Evolutionary conservation across 1,140 invertebrate species (phyloP).

Genomic region (Gonatopus flavifemur): DNA sequence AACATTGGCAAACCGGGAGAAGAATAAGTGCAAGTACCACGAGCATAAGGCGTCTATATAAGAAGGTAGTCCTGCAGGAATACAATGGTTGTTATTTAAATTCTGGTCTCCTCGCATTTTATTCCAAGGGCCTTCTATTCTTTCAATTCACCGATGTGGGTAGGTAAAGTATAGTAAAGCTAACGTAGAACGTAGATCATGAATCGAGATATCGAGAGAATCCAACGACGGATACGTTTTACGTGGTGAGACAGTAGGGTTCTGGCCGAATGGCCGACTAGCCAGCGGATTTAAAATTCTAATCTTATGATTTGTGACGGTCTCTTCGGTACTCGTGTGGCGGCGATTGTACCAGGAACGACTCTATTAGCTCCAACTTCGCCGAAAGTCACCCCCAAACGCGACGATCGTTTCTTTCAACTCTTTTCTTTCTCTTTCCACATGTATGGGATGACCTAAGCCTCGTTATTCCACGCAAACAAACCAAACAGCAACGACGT

Average conservation of each 20-base stretch:
- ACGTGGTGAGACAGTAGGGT: conserved; percentile 29
- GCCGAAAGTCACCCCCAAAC: conserved; percentile 34
- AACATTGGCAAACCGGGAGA: too few relatives aligned
- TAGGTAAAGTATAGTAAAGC: too few relatives aligned
- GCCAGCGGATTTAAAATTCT: conserved; percentile 57
- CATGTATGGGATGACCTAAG: too few relatives aligned
- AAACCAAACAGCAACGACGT: conserved; percentile 28
- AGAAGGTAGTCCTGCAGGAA: conserved; percentile 8
- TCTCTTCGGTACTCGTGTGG: conserved; percentile 37
- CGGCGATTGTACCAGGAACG: conserved; percentile 45
- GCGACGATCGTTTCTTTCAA: conserved; percentile 2
- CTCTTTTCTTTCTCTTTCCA: conserved; percentile 28
- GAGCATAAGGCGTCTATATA: too few relatives aligned
- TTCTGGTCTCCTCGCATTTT: conserved; percentile 38
- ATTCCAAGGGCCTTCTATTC: conserved; percentile 29
- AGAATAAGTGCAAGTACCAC: too few relatives aligned
- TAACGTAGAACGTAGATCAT: conserved; percentile 46
- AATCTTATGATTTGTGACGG: conserved; percentile 58
- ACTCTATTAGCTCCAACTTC: conserved; percentile 55
- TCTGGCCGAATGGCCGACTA: conserved; percentile 6
- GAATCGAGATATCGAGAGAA: conserved; percentile 49
- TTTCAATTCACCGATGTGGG: too few relatives aligned
- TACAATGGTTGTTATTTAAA: conserved; percentile 55
- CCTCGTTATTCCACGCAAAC: too few relatives aligned
- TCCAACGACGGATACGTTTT: conserved; percentile 38